A percentile compares a stretch with the other conserved stretches of the same genome.
phyloP scores from a whole-genome alignment of 64 coral and sea anemone species.

The Stichodactyla mertensii region DNA sequence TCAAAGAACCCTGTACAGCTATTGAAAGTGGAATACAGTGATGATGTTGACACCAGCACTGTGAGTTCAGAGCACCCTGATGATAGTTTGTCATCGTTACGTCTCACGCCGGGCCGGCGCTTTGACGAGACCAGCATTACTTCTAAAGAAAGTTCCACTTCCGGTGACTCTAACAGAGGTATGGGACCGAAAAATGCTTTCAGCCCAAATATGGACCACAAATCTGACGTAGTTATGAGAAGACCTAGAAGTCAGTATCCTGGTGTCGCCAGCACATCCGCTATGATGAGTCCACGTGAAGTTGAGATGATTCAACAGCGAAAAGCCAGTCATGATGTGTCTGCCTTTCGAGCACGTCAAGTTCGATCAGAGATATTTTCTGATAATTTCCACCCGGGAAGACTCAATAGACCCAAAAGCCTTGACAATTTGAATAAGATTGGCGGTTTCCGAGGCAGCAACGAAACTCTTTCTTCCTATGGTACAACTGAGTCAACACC shows the following conservation, averaged over 20 bases:
- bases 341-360: conserved; percentile 79
- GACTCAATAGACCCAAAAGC: conserved; percentile 53
- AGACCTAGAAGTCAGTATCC: conserved; percentile 28
- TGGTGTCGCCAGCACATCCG: conserved; percentile 36
- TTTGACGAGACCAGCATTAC: conserved; percentile 34
- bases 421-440: conserved; percentile 67
- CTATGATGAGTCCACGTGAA: conserved; percentile 3
- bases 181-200: conserved; percentile 17
- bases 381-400: conserved; percentile 39
- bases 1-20: conserved; percentile 58
- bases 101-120: background rate
- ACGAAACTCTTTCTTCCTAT: conserved; percentile 22
- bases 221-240: conserved; percentile 63
- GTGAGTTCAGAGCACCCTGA: background rate
- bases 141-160: conserved; percentile 75
- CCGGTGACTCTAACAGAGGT: conserved; percentile 57
- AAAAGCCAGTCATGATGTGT: conserved; percentile 54
- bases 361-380: conserved; percentile 64
- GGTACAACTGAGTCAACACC: background rate
- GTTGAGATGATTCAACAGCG: conserved; percentile 19
- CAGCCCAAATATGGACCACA: conserved; percentile 36
- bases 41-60: conserved; percentile 40
- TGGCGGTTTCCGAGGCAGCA: conserved; percentile 9
- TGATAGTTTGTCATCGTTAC: background rate
- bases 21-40: conserved; percentile 50